Conservation (phyloP, 2,888 invertebrate species). For the Morpho deidamia region DNA sequence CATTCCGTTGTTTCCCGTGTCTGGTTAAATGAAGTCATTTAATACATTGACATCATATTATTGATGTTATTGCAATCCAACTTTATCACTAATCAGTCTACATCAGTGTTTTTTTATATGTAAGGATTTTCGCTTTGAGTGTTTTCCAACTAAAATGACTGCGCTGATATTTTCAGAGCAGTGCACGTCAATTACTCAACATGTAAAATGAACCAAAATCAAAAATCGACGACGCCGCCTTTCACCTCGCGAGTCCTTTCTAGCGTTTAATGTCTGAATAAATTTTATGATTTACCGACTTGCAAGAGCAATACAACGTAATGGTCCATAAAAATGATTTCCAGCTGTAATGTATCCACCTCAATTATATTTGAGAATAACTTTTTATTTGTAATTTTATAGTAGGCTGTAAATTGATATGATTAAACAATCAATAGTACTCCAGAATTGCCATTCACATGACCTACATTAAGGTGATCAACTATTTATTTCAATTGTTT, state of each 20-base stretch:
- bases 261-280: constrained; percentile 47
- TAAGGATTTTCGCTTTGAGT: too few species aligned
- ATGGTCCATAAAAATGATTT: constrained; percentile 50
- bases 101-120: too few species aligned
- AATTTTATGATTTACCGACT: constrained; percentile 43
- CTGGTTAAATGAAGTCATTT: constrained; percentile 39
- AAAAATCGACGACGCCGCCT: constrained; percentile 39
- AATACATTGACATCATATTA: constrained; percentile 30
- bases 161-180: constrained; percentile 48
- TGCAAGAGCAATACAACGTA: constrained; percentile 36
- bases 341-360: constrained; percentile 34
- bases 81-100: too few species aligned
- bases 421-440: constrained; percentile 32
- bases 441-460: constrained; percentile 28
- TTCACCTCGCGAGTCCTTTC: constrained; percentile 53
- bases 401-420: constrained; percentile 32
- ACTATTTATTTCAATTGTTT: constrained; percentile 14
- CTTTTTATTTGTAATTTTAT: constrained; percentile 34
- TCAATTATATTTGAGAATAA: constrained; percentile 38
- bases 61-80: neutral
- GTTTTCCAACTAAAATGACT: neutral
- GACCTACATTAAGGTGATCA: constrained; percentile 26
- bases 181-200: constrained; percentile 37
- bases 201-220: constrained; percentile 43
- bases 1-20: constrained; percentile 35